Percentiles rank a stretch among this genome's conserved stretches.
phyloP scores from a whole-genome alignment of 2,888 invertebrate genomes.

The Branchellion lobata region DNA sequence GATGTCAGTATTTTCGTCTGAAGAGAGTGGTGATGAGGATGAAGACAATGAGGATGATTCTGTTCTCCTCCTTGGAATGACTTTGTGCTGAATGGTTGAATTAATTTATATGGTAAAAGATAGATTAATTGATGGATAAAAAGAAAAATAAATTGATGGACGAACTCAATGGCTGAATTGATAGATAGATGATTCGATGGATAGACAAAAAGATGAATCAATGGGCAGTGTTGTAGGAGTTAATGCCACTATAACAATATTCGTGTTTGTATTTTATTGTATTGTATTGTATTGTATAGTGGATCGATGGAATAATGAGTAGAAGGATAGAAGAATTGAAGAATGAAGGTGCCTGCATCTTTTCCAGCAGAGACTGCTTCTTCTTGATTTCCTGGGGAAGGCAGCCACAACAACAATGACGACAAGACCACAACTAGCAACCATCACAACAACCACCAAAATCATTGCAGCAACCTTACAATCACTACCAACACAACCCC shows the following conservation, averaged over 20 bases:
- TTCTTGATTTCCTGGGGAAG: constrained; percentile 57
- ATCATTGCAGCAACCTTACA: too few species aligned
- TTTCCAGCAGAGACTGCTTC: constrained; percentile 58
- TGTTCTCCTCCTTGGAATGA: not conserved
- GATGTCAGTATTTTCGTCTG: not conserved
- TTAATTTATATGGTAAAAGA: not conserved
- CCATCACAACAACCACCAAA: too few species aligned
- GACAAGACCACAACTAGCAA: too few species aligned
- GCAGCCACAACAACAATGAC: too few species aligned
- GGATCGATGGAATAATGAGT: not conserved
- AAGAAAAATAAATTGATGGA: too few species aligned
- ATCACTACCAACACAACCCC: too few species aligned
- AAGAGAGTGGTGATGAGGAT: not conserved
- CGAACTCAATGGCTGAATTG: too few species aligned
- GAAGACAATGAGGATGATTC: not conserved
- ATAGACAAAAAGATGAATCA: too few species aligned
- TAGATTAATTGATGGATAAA: not conserved
- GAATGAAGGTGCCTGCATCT: constrained; percentile 44
- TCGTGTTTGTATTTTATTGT: too few species aligned
- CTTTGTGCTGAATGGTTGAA: not conserved
- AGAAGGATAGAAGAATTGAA: not conserved
- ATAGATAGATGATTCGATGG: too few species aligned
- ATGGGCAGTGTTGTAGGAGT: too few species aligned
- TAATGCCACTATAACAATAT: too few species aligned
- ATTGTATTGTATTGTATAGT: not conserved